These are phyloP conservation scores for Apaloderma vittatum DNA, from an alignment of 2,113 vertebrate genomes.

Conservation along the genomic window DNA sequence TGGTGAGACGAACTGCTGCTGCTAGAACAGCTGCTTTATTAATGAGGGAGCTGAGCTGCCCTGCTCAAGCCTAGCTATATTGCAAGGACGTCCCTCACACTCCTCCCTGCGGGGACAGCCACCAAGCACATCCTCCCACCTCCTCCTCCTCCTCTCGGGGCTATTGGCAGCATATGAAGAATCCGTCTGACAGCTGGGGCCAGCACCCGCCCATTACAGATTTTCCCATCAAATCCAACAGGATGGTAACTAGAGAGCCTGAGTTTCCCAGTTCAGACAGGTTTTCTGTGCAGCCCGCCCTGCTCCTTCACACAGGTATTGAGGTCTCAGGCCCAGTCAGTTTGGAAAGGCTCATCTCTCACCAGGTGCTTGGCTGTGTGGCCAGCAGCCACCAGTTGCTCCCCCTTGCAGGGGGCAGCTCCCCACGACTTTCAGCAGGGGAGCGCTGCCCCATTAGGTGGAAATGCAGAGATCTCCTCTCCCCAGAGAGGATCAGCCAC, in stretches of 20 bases:
- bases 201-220: background rate
- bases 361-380: background rate
- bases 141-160: background rate
- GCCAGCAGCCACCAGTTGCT: background rate
- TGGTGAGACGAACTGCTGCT: background rate
- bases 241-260: background rate
- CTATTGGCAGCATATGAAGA: background rate
- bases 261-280: background rate
- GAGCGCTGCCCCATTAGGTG: rapidly evolving
- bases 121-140: rapidly evolving
- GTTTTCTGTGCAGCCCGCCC: background rate
- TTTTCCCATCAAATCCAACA: background rate
- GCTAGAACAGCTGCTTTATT: background rate
- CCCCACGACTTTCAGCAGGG: background rate
- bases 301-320: background rate
- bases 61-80: background rate
- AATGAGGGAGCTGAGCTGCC: background rate
- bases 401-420: background rate
- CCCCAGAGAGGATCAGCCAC: rapidly evolving
- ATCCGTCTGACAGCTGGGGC: background rate
- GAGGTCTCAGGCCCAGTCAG: rapidly evolving
- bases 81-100: rapidly evolving
- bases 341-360: rapidly evolving
- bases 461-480: background rate
- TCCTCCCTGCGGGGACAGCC: background rate